Base-by-base conservation (phyloP, 2,113 vertebrate genomes). In the Ictalurus furcatus region DNA sequence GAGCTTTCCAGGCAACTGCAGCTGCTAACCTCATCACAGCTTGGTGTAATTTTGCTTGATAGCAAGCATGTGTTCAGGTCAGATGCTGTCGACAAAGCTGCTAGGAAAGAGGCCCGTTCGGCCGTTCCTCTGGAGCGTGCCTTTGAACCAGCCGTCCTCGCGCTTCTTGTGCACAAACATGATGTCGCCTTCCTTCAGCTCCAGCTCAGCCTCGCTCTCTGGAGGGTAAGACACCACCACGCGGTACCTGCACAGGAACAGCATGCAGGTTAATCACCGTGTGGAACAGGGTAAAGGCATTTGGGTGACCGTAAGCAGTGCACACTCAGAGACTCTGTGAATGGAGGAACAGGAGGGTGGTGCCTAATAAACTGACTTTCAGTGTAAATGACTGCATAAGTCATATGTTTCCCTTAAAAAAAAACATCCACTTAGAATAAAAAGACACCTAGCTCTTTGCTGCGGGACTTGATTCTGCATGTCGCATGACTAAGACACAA, bases 111-210 rank as follows among this genome's bases (percentile, higher is more conserved):
- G 96, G 40, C 98, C 98, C 0, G 98, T 99, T 93, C 98, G 96
- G 91, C 98, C 98, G 61, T 99, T 99, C 16, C 98, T 96, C 85
- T 99, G 98, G 86, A 99, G 96, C 0, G 98, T 99, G 92, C 98
- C 98, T 96, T 99, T 99, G 94, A 99, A 99, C 98, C 98, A 99
- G 94, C 98, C 98, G 37, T 99, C 98, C 90, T 99, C 98, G 1
- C 98, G 94, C 85, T 99, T 99, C 92, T 97, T 97, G 95, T 99
- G 98, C 37, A 99, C 98, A 81, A 99, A 99, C 92, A 99, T 98
- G 78, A 99, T 96, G 93, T 99, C 98, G n/a, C 98, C 98, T 94
- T 99, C 98, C 94, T 99, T 99, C 40, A 99, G 98, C 92, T 99
- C 98, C 93, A 99, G 97, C 94, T 99, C 98, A 0, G 98, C 98